phyloP scores from a whole-genome alignment of 2,888 invertebrate species.

The Heteromyza rotundicornis region DNA sequence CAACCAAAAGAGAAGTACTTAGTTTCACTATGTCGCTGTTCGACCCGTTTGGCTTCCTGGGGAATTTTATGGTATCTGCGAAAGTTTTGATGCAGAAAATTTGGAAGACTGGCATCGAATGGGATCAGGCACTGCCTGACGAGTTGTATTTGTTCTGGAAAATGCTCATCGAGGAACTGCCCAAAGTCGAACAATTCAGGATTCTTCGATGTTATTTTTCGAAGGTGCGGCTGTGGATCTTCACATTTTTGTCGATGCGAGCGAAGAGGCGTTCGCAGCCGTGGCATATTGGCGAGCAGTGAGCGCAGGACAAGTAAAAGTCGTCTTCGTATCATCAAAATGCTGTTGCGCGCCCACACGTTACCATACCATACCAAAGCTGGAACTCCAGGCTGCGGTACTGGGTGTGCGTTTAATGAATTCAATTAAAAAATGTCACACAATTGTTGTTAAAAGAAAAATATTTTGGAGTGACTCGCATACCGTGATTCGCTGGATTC shows the following conservation, averaged over 20 bases:
- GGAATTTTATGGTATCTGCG: background rate
- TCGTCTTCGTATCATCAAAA: background rate
- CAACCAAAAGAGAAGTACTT: too few relatives aligned
- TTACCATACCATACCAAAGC: background rate
- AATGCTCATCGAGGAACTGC: background rate
- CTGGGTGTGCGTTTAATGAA: background rate
- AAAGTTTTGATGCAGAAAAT: background rate
- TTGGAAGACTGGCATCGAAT: background rate
- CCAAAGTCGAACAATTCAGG: background rate
- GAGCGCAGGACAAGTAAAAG: background rate
- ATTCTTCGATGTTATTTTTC: background rate
- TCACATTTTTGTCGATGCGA: background rate
- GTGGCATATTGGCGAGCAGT: background rate
- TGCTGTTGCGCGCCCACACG: background rate
- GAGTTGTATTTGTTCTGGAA: background rate
- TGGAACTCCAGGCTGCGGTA: background rate
- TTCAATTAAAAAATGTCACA: background rate
- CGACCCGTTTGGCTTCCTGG: conserved; percentile 11
- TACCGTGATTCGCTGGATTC: background rate
- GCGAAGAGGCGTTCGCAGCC: background rate
- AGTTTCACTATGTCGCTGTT: too few relatives aligned
- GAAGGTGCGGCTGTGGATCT: background rate
- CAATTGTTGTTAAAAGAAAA: background rate
- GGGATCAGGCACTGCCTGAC: background rate
- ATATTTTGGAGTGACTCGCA: conserved; percentile 3